phyloP scores from a whole-genome alignment of 2,113 vertebrate genomes.

The Brachyistius frenatus region DNA sequence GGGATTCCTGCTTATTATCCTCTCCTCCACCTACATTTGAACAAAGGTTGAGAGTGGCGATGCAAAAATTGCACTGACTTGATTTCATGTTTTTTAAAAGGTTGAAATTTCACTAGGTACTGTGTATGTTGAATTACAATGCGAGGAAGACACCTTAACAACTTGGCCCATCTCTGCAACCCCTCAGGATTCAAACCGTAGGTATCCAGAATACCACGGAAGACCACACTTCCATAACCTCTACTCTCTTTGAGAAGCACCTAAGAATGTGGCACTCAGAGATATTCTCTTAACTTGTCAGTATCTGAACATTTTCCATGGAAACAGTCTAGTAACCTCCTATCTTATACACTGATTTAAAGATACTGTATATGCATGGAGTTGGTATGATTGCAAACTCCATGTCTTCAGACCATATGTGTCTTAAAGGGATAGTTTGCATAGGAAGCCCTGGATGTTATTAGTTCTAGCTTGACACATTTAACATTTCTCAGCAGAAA shows the following conservation, averaged over 20 bases:
- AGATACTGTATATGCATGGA: constrained; percentile 43
- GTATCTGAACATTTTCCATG: constrained; percentile 61
- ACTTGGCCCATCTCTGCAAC: constrained; percentile 49
- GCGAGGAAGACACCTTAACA: constrained; percentile 35
- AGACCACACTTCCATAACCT: constrained; percentile 67
- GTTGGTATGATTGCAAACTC: constrained; percentile 46
- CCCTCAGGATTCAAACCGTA: constrained; percentile 56
- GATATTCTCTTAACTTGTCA: constrained; percentile 59
- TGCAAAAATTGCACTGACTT: constrained; percentile 65
- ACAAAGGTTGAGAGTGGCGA: constrained; percentile 53
- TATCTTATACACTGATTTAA: constrained; percentile 50
- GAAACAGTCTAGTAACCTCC: constrained; percentile 34
- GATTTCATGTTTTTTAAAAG: constrained; percentile 1
- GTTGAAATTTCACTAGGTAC: constrained; percentile 52
- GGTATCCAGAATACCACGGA: constrained; percentile 24
- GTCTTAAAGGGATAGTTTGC: constrained; percentile 61
- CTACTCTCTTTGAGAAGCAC: constrained; percentile 55
- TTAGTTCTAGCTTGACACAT: constrained; percentile 1
- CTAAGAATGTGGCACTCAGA: constrained; percentile 38
- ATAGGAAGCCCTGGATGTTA: constrained; percentile 14
- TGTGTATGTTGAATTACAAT: constrained; percentile 45
- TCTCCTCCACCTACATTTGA: constrained; percentile 57
- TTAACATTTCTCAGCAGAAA: background rate
- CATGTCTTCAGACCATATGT: constrained; percentile 52
- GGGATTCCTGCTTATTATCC: constrained; percentile 28